Conservation (phyloP, 2,888 invertebrate genomes). For the Tinea pellionella region DNA sequence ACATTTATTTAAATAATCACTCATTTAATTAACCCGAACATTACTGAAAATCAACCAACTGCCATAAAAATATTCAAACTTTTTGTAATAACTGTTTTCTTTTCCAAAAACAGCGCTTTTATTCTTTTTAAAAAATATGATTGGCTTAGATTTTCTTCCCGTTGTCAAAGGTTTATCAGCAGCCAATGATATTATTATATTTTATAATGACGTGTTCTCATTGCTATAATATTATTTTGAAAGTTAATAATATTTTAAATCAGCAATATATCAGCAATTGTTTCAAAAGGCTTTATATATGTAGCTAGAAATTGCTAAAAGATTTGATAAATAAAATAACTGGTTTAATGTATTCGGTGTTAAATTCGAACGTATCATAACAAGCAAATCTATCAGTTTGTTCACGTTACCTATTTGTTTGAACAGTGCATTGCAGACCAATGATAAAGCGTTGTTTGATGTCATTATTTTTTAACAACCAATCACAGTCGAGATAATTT, state of each 20-base stretch:
- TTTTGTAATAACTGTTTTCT: background rate
- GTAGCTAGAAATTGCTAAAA: background rate
- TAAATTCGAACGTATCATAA: constrained; percentile 10
- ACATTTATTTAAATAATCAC: no score
- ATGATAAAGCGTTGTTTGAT: background rate
- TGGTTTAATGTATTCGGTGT: background rate
- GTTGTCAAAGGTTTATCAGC: background rate
- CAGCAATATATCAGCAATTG: background rate
- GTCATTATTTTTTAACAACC: background rate
- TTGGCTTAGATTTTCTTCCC: background rate
- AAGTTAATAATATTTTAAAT: background rate
- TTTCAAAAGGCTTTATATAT: background rate
- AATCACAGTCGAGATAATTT: background rate
- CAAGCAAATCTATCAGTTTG: constrained; percentile 4
- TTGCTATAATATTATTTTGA: background rate
- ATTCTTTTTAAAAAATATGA: background rate
- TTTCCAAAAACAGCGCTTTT: background rate
- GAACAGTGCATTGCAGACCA: background rate
- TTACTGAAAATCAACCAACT: constrained; percentile 24
- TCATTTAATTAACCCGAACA: no score
- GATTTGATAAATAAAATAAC: background rate
- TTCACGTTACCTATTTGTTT: background rate
- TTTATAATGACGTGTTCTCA: background rate
- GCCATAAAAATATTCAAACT: constrained; percentile 33
- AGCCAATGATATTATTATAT: background rate